Evolutionary conservation across 2,113 vertebrate species (phyloP).

Genomic region (Toxotes jaculatrix): DNA sequence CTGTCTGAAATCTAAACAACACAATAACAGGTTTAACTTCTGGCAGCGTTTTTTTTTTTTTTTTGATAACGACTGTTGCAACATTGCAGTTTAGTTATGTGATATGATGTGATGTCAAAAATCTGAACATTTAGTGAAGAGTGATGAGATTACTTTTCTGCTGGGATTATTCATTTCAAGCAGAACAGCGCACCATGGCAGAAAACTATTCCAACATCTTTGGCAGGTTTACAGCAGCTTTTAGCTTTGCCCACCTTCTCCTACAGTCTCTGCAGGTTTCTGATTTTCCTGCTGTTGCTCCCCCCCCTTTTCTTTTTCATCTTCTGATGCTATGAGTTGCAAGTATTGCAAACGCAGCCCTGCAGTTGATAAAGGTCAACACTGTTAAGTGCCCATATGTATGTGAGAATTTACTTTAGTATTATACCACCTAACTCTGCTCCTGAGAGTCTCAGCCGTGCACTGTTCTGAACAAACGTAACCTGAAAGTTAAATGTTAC

Average conservation of each 20-base stretch:
- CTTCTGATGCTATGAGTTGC: slow-evolving; percentile 39
- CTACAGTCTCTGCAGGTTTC: slow-evolving; percentile 26
- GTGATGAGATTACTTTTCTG: slow-evolving; percentile 21
- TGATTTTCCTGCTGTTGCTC: background rate
- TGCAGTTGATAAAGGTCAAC: slow-evolving; percentile 70
- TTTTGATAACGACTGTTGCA: slow-evolving; percentile 11
- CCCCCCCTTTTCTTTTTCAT: slow-evolving; percentile 21
- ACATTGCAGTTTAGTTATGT: background rate
- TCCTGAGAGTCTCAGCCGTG: slow-evolving; percentile 1
- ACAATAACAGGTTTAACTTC: background rate
- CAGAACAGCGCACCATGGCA: slow-evolving; percentile 9
- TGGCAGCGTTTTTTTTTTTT: slow-evolving; percentile 11
- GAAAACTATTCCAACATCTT: slow-evolving; percentile 11
- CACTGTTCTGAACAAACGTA: slow-evolving; percentile 25
- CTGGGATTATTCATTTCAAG: slow-evolving; percentile 8
- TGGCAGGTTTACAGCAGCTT: slow-evolving; percentile 39
- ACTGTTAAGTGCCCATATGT: slow-evolving; percentile 54
- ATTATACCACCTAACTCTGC: slow-evolving; percentile 24
- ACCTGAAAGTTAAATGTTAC: slow-evolving; percentile 38
- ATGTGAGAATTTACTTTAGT: slow-evolving; percentile 51
- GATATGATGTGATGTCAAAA: slow-evolving; percentile 31
- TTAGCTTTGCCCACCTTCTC: slow-evolving; percentile 24
- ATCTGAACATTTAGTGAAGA: slow-evolving; percentile 35
- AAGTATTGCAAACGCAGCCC: slow-evolving; percentile 51
- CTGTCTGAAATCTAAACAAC: background rate